Base-by-base conservation (phyloP, 2,113 vertebrate genomes). In the Heterotis niloticus region DNA sequence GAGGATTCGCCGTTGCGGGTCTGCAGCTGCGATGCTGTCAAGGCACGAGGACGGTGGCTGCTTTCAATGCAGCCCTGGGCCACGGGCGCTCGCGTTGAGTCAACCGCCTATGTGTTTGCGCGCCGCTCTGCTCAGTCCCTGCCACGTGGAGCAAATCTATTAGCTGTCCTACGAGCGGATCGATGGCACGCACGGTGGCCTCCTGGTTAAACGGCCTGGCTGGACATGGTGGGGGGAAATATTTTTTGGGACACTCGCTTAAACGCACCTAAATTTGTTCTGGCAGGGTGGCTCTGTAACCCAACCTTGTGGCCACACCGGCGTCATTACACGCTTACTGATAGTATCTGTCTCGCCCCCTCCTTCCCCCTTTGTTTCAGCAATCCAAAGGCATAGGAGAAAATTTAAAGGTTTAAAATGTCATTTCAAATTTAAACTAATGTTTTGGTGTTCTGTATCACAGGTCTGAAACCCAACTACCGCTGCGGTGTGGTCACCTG, bases 61-160 rank as follows among this genome's bases (percentile, higher is more conserved):
- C 90, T 93, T 81, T 87, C 85, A 84, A 88, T 84, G 81, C 91
- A 88, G 88, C 89, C 91, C 86, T 89, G 86, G 93, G 89, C 92
- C 89, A 80, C 64, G 57, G 87, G 85, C 68, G 77, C 86, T 76
- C 0, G 82, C 64, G 64, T 85, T 7, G 89, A 81, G 90, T 89
- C 86, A 83, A 34, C 17, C 87, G 85, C 73, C 89, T 86, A 87
- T 73, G 91, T 90, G 91, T 88, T 90, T 44, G 82, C 92, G 91
- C 92, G 86, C 91, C 91, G 91, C 93, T 94, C n/a, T 89, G 80
- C 90, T 65, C 87, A 68, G 88, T 94, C 93, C 95, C 86, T 10
- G 91, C 89, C 92, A 93, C 92, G 94, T 86, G 90, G 92, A 92
- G 94, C 93, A 92, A 94, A 94, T 96, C 95, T 95, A 95, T 95